Percentiles rank a stretch among this genome's conserved stretches.
These are phyloP conservation scores for Andrena chrysosceles DNA, from an alignment of 2,888 invertebrate species.

Conservation along the genomic window DNA sequence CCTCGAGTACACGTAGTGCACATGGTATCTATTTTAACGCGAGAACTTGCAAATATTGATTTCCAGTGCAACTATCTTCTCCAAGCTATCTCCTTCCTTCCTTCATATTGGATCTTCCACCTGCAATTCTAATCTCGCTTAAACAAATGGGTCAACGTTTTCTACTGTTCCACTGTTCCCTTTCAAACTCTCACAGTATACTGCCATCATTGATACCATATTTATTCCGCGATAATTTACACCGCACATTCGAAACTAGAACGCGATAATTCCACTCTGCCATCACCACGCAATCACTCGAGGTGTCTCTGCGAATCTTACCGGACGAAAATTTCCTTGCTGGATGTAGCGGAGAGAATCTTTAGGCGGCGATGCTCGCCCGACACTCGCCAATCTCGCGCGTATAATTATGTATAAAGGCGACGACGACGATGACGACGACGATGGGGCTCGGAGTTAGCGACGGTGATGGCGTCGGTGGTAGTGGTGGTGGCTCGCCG, in stretches of 20 bases:
- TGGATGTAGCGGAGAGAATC: slow-evolving; percentile 46
- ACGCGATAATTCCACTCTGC: background rate
- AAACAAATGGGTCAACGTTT: slow-evolving; percentile 5
- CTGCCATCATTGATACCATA: background rate
- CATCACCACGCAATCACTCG: background rate
- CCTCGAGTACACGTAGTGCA: background rate
- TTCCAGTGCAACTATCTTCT: slow-evolving; percentile 8
- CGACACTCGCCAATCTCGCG: slow-evolving; percentile 80
- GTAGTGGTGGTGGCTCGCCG: slow-evolving; percentile 74
- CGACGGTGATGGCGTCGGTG: slow-evolving; percentile 62
- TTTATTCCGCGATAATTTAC: background rate
- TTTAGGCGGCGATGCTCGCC: slow-evolving; percentile 61
- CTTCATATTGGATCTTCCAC: background rate
- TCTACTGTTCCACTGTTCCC: background rate
- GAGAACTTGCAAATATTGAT: slow-evolving; percentile 15
- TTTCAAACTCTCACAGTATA: no score
- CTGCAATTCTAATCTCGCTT: background rate
- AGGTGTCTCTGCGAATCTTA: slow-evolving; percentile 23
- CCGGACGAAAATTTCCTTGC: slow-evolving; percentile 50
- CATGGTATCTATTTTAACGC: slow-evolving; percentile 7
- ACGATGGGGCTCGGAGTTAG: slow-evolving; percentile 66
- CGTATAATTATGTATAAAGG: slow-evolving; percentile 84
- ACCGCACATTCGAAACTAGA: background rate
- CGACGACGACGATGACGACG: slow-evolving; percentile 74
- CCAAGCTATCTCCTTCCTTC: slow-evolving; percentile 14